Percentiles rank a stretch among this genome's conserved stretches.
Evolutionary conservation across 2,113 vertebrate species (phyloP).

Genomic region (Glaucidium brasilianum): DNA sequence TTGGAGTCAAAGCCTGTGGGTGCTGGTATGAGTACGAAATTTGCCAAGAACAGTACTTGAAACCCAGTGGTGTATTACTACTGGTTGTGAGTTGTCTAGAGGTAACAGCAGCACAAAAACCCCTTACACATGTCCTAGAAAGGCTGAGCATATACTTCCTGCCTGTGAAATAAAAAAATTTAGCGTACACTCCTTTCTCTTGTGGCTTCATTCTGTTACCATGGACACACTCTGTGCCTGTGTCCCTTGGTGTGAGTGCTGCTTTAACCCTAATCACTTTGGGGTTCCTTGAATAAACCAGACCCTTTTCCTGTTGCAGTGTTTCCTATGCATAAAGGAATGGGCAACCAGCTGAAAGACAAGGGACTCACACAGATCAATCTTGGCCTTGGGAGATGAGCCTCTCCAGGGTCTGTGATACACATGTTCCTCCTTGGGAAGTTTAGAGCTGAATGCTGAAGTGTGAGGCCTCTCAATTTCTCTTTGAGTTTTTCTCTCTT

Average conservation of each 20-base stretch:
- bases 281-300: background rate
- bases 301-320: background rate
- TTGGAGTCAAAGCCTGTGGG: background rate
- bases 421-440: background rate
- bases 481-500: background rate
- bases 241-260: background rate
- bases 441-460: background rate
- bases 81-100: background rate
- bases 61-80: background rate
- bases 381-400: rapidly evolving
- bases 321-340: background rate
- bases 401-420: background rate
- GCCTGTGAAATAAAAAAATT: background rate
- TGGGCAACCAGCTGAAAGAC: background rate
- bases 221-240: background rate
- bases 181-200: background rate
- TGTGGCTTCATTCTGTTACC: background rate
- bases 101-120: background rate
- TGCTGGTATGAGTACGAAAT: background rate
- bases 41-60: background rate
- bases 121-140: background rate
- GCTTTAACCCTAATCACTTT: background rate
- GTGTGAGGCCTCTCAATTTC: background rate
- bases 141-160: background rate
- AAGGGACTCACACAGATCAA: background rate